Base-by-base conservation (phyloP, 2,888 invertebrate genomes). In the Phragmatobia fuliginosa region DNA sequence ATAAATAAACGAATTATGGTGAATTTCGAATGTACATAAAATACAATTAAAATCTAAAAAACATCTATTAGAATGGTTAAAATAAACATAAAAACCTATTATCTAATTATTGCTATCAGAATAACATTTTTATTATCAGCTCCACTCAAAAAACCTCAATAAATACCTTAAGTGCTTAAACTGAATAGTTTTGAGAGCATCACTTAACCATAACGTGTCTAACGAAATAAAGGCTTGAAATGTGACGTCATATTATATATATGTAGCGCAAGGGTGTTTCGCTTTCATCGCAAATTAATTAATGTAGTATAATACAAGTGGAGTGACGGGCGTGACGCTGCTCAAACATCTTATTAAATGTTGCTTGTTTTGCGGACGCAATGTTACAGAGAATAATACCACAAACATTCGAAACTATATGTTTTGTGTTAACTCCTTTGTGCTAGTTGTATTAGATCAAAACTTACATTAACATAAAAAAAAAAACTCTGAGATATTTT, bases 231-330 rank as follows among this genome's bases (percentile, higher is more conserved):
- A 71, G 59, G 38, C 65, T 63, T 67, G 38, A 64, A 70, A 49
- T 56, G 52, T 33, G 33, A 56, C 32, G 64, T 36, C 49, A 52
- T 36, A 52, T 64, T 36, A 56, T 25, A 56, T 64, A 52, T n/a
- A 64, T n/a, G 52, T n/a, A 28, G 25, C 52, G 28, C 62, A 18
- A 62, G 25, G 45, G 25, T 67, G 70, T 67, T 68, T 82, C 71
- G 66, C 70, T 73, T 71, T 77, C 69, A 49, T 70, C 73, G 63
- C 64, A 77, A 75, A 82, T 80, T 80, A 82, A 80, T 80, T 82
- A 82, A 71, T 78, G 66, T 67, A 64, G 52, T 71, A 58, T 61
- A 52, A 65, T 65, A 69, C 38, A 56, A 52, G 49, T 31, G n/a
- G 33, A 33, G 56, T 52, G 65, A 56, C 6, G 56, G 33, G 58